Percentiles rank a stretch among this genome's conserved stretches.
These are phyloP conservation scores for Ceyx melanurus DNA, from an alignment of 2,113 vertebrate species.

Conservation along the genomic window DNA sequence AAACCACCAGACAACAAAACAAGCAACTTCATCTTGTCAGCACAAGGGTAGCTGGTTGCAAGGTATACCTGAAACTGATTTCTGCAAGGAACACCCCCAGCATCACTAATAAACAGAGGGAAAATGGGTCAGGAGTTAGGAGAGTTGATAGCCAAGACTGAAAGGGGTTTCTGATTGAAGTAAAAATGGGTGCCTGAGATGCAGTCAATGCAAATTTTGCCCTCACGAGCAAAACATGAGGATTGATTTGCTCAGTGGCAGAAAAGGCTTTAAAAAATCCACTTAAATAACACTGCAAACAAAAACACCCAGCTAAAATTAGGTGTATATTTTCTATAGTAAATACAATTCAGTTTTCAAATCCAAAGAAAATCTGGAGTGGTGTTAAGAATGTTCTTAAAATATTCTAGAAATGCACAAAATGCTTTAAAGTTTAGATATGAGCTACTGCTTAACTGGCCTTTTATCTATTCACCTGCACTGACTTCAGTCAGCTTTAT, in stretches of 20 bases:
- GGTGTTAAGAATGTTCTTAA: not conserved
- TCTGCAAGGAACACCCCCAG: not conserved
- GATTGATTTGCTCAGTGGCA: not conserved
- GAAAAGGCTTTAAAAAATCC: not conserved
- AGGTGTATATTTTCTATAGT: not conserved
- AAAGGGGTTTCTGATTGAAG: not conserved
- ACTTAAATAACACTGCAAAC: not conserved
- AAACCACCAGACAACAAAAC: not conserved
- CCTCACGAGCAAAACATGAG: rapidly evolving
- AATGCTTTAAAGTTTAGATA: not conserved
- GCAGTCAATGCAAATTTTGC: not conserved
- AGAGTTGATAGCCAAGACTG: not conserved
- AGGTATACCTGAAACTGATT: not conserved
- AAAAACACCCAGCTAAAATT: not conserved
- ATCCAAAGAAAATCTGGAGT: not conserved
- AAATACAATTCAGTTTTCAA: not conserved
- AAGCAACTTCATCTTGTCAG: not conserved
- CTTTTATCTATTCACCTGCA: not conserved
- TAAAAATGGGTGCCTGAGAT: not conserved
- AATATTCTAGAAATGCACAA: not conserved
- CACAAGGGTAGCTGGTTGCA: not conserved
- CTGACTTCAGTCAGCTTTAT: not conserved
- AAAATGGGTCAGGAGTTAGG: not conserved
- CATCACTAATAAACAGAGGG: not conserved
- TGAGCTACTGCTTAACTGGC: not conserved